Evolutionary conservation across 2,113 vertebrate genomes (phyloP).

Genomic region (Corydoras sp.): DNA sequence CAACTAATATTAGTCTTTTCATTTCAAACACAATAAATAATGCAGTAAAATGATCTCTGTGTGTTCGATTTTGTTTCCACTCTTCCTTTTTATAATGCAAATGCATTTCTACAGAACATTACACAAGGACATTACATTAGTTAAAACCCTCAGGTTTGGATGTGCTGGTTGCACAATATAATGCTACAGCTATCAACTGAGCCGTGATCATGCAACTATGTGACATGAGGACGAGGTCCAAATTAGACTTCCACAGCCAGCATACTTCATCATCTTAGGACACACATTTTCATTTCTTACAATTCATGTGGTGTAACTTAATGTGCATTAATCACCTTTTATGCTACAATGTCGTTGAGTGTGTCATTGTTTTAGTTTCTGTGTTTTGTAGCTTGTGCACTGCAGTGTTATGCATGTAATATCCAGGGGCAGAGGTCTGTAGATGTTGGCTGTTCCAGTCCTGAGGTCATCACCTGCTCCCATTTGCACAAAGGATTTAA

Average conservation of each 20-base stretch:
- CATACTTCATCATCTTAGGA: too few species aligned
- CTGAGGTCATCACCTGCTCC: slow-evolving; percentile 69
- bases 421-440: slow-evolving; percentile 60
- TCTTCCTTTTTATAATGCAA: slow-evolving; percentile 10
- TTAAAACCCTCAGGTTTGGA: slow-evolving; percentile 2
- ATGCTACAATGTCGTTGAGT: too few species aligned
- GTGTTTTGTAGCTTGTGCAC: slow-evolving; percentile 49
- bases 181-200: slow-evolving; percentile 21
- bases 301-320: not conserved
- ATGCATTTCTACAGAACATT: slow-evolving; percentile 1
- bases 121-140: slow-evolving; percentile 22
- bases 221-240: slow-evolving; percentile 4
- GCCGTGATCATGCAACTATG: slow-evolving; percentile 4
- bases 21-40: not conserved
- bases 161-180: slow-evolving; percentile 3
- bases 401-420: slow-evolving; percentile 71
- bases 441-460: slow-evolving; percentile 64
- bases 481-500: slow-evolving; percentile 72
- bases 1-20: not conserved
- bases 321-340: too few species aligned
- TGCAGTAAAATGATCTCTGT: slow-evolving; percentile 4
- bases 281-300: not conserved
- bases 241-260: slow-evolving; percentile 1
- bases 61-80: not conserved
- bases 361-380: not conserved